Base-by-base conservation (phyloP, 2,113 vertebrate species). In the Panurus biarmicus region DNA sequence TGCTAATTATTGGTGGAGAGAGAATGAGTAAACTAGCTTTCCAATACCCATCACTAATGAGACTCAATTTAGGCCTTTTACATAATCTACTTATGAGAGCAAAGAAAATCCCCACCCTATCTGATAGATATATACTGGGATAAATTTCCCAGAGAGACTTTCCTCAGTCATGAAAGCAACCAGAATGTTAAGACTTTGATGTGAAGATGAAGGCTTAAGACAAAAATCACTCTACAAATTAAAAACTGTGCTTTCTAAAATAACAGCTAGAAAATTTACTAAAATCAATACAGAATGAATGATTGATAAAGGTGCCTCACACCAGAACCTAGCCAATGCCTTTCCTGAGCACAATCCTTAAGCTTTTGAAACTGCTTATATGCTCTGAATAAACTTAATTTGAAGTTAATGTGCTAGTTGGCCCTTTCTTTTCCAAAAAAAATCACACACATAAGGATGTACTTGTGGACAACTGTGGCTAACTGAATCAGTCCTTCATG, bases 121-220 rank as follows among this genome's bases (percentile, higher is more conserved):
- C 70, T 95, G 45, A 48, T 94, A 76, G 87, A 93, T 57, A 70
- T 28, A 48, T 48, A 61, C 45, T 58, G 44, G 58, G 89, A 94
- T 94, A 84, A 89, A 89, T 92, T 61, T 91, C 36, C 86, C 70
- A 89, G 16, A 35, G 84, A 93, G 86, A 92, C 84, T 92, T 96
- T 28, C 58, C 66, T 94, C 84, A 87, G 42, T 82, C 84, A 66
- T 42, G 47, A 73, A 94, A 87, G 85, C 57, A 93, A 93, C 72
- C 40, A 69, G 74, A 85, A 82, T 75, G 31, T 79, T 82, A 87
- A 89, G 80, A 79, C 66, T 91, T 81, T 65, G 48, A 91, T 79
- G 29, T 67, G 60, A 73, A 91, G 65, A 95, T 25, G 48, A 82
- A 91, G 71, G 26, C 45, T 62, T 82, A 82, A 87, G 36, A 85